A percentile compares a stretch with the other conserved stretches of the same genome.
Evolutionary conservation across 2,113 vertebrate species (phyloP).

Genomic region (Laticauda laticaudata): DNA sequence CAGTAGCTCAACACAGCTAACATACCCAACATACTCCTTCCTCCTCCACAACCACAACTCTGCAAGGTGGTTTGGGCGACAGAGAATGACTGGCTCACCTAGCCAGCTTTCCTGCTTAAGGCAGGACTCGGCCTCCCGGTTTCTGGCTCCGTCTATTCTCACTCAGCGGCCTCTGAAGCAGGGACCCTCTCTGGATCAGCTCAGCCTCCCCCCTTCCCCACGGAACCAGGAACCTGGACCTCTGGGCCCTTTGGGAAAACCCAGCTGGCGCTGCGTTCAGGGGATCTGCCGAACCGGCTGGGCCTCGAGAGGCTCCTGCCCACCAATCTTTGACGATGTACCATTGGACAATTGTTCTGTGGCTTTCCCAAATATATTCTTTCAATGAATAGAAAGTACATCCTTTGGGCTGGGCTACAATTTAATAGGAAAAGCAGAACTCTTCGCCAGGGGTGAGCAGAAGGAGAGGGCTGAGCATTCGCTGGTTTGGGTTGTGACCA

Average conservation of each 20-base stretch:
- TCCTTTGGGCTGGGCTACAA: not conserved
- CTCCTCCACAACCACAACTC: too few species aligned
- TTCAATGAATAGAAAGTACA: not conserved
- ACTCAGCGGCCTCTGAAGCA: not conserved
- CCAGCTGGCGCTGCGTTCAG: accelerated
- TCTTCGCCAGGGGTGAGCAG: not conserved
- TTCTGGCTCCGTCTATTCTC: not conserved
- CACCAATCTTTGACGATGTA: not conserved
- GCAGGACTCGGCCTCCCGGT: not conserved
- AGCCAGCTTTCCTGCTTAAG: not conserved
- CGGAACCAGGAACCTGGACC: not conserved
- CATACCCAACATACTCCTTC: too few species aligned
- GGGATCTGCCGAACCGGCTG: not conserved
- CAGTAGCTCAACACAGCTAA: too few species aligned
- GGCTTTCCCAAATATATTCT: not conserved
- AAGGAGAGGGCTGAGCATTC: not conserved
- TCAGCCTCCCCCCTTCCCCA: not conserved
- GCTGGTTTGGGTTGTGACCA: not conserved
- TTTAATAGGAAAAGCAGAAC: not conserved
- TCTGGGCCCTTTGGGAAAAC: not conserved
- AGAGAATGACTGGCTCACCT: not conserved
- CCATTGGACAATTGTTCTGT: not conserved
- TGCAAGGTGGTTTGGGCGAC: too few species aligned
- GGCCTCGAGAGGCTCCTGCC: not conserved
- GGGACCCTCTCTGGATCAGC: not conserved